Base-by-base conservation (phyloP, 2,888 invertebrate genomes). In the Diarsia rubi region DNA sequence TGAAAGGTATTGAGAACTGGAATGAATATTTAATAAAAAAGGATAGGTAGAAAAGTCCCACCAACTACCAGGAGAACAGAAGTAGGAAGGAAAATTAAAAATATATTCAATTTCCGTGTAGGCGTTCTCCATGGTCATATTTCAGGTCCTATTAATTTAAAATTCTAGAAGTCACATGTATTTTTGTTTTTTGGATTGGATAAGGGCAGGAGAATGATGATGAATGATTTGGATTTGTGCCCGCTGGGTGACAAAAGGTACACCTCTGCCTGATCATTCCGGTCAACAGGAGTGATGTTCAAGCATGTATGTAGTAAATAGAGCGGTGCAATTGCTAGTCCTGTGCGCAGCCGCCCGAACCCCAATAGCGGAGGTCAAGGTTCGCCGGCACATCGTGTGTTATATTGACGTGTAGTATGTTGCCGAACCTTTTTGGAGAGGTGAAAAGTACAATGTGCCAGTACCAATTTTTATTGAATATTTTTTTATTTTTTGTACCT, bases 341-440 rank as follows among this genome's bases (percentile, higher is more conserved):
- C 67, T 65, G 64, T 44, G 77, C 72, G 45, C 78, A 74, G 79
- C 45, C 78, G 82, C 42, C 69, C 57, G 52, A 45, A 66, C 65
- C 69, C 76, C 78, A 78, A 62, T 72, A 78, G 52, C 70, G 12
- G 69, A 47, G 81, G 81, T 66, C 81, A 81, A 82, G 78, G 78
- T 72, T 31, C 42, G 24, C 42, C 37, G 14, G 5, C 12, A 27
- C 21, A 19, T 27, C 21, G 60, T 62, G 42, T 66, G 31, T 37
- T 57, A 47, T 52, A 63, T 63, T 65, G 42, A 49, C 47, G 65
- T 44, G 45, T 54, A n/a, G n/a, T 14, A 47, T 52, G 19, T 14
- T 24, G 9, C 31, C 5, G 21, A 44, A 42, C 37, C 4, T 21
- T 44, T 45, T 57, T 24, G 3, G 19, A 24, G 11, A 19, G 2